Conservation (phyloP, 2,888 invertebrate species). For the Acronicta leporina region DNA sequence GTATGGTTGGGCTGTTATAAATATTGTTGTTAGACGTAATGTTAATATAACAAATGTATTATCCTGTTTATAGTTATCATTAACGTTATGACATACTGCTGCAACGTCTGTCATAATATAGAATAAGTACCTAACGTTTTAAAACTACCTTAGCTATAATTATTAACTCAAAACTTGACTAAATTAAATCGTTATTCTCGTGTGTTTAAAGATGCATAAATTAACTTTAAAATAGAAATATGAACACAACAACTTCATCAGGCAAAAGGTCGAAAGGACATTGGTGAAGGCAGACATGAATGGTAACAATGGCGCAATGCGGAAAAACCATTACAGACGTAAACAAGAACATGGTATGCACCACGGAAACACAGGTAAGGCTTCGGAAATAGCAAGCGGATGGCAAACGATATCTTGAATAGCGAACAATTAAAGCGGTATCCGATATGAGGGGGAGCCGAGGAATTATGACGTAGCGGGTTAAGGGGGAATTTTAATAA, state of each 20-base stretch:
- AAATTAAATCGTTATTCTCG: too few relatives aligned
- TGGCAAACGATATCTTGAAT: conserved; percentile 25
- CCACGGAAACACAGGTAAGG: conserved; percentile 55
- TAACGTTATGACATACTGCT: too few relatives aligned
- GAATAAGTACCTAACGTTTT: too few relatives aligned
- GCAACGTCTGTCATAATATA: too few relatives aligned
- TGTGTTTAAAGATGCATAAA: background rate
- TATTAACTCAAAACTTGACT: too few relatives aligned
- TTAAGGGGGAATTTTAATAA: background rate
- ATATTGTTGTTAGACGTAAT: too few relatives aligned
- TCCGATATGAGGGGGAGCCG: conserved; percentile 15
- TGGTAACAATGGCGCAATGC: conserved; percentile 62
- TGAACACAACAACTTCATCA: background rate
- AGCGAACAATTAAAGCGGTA: conserved; percentile 21
- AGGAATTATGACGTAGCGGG: conserved; percentile 2
- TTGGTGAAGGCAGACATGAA: conserved; percentile 51
- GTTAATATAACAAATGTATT: too few relatives aligned
- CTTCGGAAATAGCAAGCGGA: conserved; percentile 46
- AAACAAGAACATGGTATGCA: conserved; percentile 52
- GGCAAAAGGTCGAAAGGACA: conserved; percentile 32
- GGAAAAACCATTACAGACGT: conserved; percentile 48
- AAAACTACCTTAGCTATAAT: too few relatives aligned
- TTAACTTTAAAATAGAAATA: background rate
- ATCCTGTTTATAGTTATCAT: too few relatives aligned
- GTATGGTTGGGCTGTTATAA: too few relatives aligned